Conservation (phyloP, 2,113 vertebrate genomes). For the Brevimyrus niger region DNA sequence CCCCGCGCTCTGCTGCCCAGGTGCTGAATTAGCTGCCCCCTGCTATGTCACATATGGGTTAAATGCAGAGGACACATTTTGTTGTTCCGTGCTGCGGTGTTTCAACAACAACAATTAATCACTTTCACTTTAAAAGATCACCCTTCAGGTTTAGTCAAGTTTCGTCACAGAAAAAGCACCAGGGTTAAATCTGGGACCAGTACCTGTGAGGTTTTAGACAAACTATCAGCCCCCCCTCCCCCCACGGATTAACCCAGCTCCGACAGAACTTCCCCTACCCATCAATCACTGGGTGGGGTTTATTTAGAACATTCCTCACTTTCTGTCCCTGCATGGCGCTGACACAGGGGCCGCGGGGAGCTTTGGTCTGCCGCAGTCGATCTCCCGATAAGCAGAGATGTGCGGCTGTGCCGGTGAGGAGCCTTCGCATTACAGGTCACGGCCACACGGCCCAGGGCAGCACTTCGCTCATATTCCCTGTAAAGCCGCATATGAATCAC, state of each 20-base stretch:
- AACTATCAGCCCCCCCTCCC: neutral
- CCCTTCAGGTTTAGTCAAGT: neutral
- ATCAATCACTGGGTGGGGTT: neutral
- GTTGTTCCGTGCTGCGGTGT: no score
- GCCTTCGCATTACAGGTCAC: conserved; percentile 28
- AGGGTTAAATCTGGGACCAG: neutral
- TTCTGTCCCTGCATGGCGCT: neutral
- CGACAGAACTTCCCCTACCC: conserved; percentile 1
- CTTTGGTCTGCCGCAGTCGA: conserved; percentile 10
- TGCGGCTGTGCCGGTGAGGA: conserved; percentile 29
- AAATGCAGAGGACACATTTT: no score
- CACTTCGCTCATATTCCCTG: conserved; percentile 32
- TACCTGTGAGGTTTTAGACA: neutral
- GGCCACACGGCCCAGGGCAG: conserved; percentile 41
- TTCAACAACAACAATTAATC: no score
- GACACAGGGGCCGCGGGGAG: neutral
- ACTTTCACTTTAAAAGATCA: no score
- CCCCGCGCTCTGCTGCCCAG: no score
- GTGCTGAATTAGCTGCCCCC: no score
- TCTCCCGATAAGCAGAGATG: conserved; percentile 21
- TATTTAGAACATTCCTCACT: conserved; percentile 4
- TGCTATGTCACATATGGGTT: no score
- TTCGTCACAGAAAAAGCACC: neutral
- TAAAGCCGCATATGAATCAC: conserved; percentile 51
- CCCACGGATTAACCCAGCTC: neutral